phyloP scores from a whole-genome alignment of 2,113 vertebrate genomes.

The Scomber scombrus region DNA sequence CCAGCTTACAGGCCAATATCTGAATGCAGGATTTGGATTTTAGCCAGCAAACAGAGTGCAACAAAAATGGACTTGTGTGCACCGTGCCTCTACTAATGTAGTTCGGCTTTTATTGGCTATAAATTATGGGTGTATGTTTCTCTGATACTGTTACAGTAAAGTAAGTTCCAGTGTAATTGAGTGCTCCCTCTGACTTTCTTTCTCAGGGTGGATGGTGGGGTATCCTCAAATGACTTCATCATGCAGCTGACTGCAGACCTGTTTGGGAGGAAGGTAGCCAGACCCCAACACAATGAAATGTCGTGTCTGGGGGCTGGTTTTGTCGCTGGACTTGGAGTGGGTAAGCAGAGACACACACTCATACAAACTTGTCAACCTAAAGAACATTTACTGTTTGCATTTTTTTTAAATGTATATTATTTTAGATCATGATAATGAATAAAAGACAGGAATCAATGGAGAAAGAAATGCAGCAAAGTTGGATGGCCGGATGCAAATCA shows the following conservation, averaged over 20 bases:
- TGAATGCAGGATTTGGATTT: constrained; percentile 22
- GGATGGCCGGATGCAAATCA: no score
- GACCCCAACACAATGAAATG: constrained; percentile 89
- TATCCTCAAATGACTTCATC: constrained; percentile 93
- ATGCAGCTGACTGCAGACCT: constrained; percentile 97
- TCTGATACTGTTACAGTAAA: constrained; percentile 45
- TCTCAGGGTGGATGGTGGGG: constrained; percentile 93
- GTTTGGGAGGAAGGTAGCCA: constrained; percentile 88
- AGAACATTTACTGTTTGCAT: no score
- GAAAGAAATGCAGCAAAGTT: no score
- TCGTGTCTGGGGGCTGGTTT: constrained; percentile 95
- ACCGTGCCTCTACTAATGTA: constrained; percentile 32
- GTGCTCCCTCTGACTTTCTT: neutral
- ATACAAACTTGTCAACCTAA: no score
- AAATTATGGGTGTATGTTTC: constrained; percentile 53
- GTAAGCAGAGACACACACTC: constrained; percentile 75
- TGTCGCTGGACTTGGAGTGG: constrained; percentile 92
- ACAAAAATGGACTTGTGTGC: constrained; percentile 17
- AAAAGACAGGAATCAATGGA: no score
- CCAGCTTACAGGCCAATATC: constrained; percentile 21
- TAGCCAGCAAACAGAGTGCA: constrained; percentile 26
- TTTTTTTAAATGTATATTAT: no score
- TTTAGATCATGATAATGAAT: no score
- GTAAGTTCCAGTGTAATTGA: constrained; percentile 26
- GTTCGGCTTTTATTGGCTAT: constrained; percentile 46